Evolutionary conservation across 2,888 invertebrate genomes (phyloP), one percentile per base, ranked within the genome.

Genomic region (Drosophila pegasa): DNA sequence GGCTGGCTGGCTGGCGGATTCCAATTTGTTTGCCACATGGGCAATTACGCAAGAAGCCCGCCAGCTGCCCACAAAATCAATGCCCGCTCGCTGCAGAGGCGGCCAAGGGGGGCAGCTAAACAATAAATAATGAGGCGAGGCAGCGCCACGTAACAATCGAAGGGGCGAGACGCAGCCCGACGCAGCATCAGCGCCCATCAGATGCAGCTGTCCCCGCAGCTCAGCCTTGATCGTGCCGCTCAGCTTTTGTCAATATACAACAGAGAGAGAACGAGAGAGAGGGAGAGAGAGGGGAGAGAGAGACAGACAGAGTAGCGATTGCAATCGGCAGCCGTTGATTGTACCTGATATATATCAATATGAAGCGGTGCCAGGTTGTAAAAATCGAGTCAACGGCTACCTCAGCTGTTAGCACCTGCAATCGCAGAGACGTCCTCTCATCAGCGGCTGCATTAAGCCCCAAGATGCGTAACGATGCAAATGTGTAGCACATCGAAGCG

Each of bases 261-360:
- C 16, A n/a, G 6, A 35, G 27, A 27, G 29, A 16, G 43, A 41
- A 9, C 9, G 29, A 6, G 12, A 31, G n/a, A 18, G 1, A 25
- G n/a, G 27, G 33, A 27, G 31, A 18, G 31, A 33, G 51, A 27
- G 25, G 51, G 22, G 25, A 29, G 14, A 43, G 33, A 18, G 38
- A 31, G 40, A 20, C n/a, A 27, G n/a, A 38, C 5, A 37, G 45
- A 9, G 41, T 43, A 29, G n/a, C 41, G 79, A 80, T 75, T 56
- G 82, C 80, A 75, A 87, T 82, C 81, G 72, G 67, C 43, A 71
- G 75, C 71, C 63, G 71, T 64, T 87, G 85, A 84, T 85, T 87
- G 82, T 85, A 71, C 60, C 62, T 81, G 82, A 71, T 78, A 62
- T 74, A 72, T 78, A 87, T 84, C 81, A 84, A 74, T 87, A 78